Evolutionary conservation across 2,888 invertebrate genomes (phyloP).

Genomic region (Congeria kusceri): DNA sequence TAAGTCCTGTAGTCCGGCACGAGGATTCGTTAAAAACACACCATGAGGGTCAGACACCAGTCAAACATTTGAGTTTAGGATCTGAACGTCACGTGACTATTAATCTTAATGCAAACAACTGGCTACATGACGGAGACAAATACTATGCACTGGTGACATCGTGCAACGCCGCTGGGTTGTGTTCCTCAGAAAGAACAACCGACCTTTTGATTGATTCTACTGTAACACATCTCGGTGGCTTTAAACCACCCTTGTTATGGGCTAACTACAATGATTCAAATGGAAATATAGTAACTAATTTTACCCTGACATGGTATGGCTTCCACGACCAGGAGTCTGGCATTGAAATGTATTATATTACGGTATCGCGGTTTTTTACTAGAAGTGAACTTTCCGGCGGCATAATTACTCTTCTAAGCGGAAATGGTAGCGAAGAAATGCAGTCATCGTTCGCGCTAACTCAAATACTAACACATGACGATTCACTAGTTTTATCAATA

Average conservation of each 20-base stretch:
- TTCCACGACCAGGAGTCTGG: constrained; percentile 65
- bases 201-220: constrained; percentile 66
- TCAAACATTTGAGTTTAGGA: constrained; percentile 47
- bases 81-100: constrained; percentile 46
- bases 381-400: constrained; percentile 55
- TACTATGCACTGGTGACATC: constrained; percentile 56
- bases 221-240: constrained; percentile 69
- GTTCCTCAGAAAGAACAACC: constrained; percentile 54
- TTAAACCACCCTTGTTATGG: constrained; percentile 59
- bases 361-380: constrained; percentile 48
- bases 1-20: constrained; percentile 59
- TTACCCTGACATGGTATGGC: constrained; percentile 65
- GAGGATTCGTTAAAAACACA: constrained; percentile 46
- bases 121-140: constrained; percentile 59
- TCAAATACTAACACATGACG: constrained; percentile 15
- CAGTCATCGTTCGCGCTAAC: constrained; percentile 9
- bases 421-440: constrained; percentile 4
- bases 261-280: constrained; percentile 3
- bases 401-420: neutral
- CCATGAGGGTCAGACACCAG: constrained; percentile 54
- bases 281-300: constrained; percentile 1
- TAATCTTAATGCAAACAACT: constrained; percentile 28
- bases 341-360: constrained; percentile 52
- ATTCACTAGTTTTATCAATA: constrained; percentile 57
- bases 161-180: constrained; percentile 68